A percentile compares a stretch with the other conserved stretches of the same genome.
These are phyloP conservation scores for Nomada ruficornis DNA, from an alignment of 2,888 invertebrate genomes.

Conservation along the genomic window DNA sequence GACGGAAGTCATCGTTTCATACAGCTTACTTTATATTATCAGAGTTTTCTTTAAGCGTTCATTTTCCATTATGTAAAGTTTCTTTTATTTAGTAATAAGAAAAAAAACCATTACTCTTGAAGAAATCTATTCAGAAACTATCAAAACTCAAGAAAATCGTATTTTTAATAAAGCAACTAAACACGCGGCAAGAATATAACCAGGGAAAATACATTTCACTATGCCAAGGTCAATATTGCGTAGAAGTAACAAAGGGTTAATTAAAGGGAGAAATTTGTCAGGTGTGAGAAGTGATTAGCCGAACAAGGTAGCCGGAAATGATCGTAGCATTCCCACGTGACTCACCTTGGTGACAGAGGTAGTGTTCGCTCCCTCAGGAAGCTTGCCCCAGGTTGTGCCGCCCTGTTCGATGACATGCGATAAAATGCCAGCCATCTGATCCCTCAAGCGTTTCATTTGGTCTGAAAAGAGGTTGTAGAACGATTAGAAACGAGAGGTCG, in stretches of 20 bases:
- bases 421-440: slow-evolving; percentile 70
- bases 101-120: no score
- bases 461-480: slow-evolving; percentile 70
- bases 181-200: no score
- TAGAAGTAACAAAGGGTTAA: slow-evolving; percentile 3
- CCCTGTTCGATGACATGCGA: slow-evolving; percentile 57
- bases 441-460: slow-evolving; percentile 70
- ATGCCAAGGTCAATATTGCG: background rate
- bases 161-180: no score
- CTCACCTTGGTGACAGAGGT: slow-evolving; percentile 82
- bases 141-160: no score
- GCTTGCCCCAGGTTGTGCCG: slow-evolving; percentile 67
- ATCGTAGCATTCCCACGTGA: slow-evolving; percentile 38
- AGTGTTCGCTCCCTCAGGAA: slow-evolving; percentile 80
- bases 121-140: no score
- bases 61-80: no score
- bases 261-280: slow-evolving; percentile 8
- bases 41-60: no score
- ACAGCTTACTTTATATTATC: no score
- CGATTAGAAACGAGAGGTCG: slow-evolving; percentile 37
- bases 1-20: no score
- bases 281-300: slow-evolving; percentile 19
- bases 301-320: slow-evolving; percentile 27
- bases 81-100: no score
- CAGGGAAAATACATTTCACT: no score